Conservation (phyloP, 30 jellyfish, hydroid and myxozoan genomes). For the Hydractinia echinata region DNA sequence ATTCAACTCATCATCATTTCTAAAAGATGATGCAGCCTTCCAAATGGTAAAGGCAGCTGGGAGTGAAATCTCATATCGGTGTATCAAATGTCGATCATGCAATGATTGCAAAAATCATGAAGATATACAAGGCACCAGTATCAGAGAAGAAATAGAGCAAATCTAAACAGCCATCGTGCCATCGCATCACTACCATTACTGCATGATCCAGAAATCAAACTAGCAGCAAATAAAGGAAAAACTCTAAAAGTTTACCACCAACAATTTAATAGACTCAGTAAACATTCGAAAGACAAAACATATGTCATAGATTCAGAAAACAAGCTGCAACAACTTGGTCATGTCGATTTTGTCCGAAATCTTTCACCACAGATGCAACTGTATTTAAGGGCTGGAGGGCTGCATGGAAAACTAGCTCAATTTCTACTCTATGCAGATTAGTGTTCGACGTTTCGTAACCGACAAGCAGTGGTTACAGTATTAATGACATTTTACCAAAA, state of each 20-base stretch:
- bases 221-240: not conserved
- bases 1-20: not conserved
- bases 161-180: not conserved
- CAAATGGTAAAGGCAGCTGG: not conserved
- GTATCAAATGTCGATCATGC: not conserved
- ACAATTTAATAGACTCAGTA: no score
- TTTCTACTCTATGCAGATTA: not conserved
- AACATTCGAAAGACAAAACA: no score
- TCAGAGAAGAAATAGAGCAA: not conserved
- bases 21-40: not conserved
- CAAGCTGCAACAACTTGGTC: no score
- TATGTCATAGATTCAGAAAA: no score
- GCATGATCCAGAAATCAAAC: not conserved
- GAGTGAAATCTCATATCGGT: not conserved
- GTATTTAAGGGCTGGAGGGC: no score
- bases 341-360: no score
- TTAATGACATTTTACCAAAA: not conserved
- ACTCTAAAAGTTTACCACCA: not conserved
- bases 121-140: not conserved
- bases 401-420: no score
- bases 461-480: conserved; percentile 2
- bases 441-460: conserved; percentile 10
- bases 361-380: no score
- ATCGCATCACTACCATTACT: not conserved
- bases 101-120: not conserved